A percentile compares a stretch with the other conserved stretches of the same genome.
phyloP scores from a whole-genome alignment of 2,888 invertebrate genomes.

The Dryomyza anilis region DNA sequence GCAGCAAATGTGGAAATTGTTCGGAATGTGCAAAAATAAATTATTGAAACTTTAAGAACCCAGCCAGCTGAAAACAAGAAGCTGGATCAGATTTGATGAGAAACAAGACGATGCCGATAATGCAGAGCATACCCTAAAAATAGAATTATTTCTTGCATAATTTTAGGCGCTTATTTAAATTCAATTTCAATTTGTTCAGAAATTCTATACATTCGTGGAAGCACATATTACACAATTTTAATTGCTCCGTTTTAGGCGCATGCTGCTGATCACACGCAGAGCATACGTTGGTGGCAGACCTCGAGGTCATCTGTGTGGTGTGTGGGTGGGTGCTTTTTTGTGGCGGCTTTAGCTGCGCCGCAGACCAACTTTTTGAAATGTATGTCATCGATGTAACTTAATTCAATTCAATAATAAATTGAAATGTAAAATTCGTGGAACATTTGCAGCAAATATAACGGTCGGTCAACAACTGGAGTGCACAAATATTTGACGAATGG shows the following conservation, averaged over 20 bases:
- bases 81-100: too few species aligned
- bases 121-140: too few species aligned
- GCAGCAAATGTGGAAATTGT: constrained; percentile 21
- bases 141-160: too few species aligned
- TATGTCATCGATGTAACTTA: not conserved
- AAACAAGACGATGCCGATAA: too few species aligned
- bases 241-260: too few species aligned
- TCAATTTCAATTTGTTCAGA: not conserved
- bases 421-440: constrained; percentile 9
- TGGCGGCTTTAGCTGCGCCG: not conserved
- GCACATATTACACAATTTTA: too few species aligned
- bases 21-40: constrained; percentile 17
- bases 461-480: constrained; percentile 7
- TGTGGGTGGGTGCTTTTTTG: too few species aligned
- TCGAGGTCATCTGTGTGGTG: too few species aligned
- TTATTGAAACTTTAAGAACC: not conserved
- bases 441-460: not conserved
- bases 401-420: not conserved
- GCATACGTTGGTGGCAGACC: too few species aligned
- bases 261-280: too few species aligned
- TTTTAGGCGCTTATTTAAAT: not conserved
- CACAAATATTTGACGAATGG: constrained; percentile 18
- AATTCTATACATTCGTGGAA: too few species aligned
- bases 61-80: too few species aligned
- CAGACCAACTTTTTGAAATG: not conserved